Conservation (phyloP, 2,888 invertebrate species). For the Agrilus mali region DNA sequence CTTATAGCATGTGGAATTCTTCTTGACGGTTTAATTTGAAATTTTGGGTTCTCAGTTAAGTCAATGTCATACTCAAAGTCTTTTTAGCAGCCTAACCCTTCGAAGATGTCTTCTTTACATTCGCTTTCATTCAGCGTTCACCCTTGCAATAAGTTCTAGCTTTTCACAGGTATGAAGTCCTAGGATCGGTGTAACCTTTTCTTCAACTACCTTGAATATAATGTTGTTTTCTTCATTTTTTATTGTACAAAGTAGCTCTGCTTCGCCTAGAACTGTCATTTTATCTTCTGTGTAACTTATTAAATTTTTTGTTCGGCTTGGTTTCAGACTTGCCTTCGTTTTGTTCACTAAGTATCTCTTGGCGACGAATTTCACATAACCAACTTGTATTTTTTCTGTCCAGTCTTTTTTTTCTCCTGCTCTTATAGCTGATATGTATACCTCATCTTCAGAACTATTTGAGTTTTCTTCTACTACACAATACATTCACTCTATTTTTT, state of each 20-base stretch:
- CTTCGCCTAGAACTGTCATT: constrained; percentile 1
- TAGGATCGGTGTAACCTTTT: constrained; percentile 1
- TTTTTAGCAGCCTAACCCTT: not conserved
- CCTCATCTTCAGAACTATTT: constrained; percentile 1
- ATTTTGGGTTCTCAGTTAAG: constrained; percentile 6
- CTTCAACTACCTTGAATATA: constrained; percentile 2
- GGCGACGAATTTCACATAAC: not conserved
- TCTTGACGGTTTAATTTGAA: constrained; percentile 3
- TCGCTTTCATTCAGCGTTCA: not conserved
- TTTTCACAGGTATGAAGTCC: constrained; percentile 1
- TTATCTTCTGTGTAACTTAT: constrained; percentile 3
- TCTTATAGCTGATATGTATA: not conserved
- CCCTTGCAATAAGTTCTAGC: not conserved
- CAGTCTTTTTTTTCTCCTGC: not conserved
- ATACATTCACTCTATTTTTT: not conserved
- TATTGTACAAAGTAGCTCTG: not conserved
- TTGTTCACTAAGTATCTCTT: not conserved
- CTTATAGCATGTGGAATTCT: constrained; percentile 9
- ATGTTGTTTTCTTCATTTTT: not conserved
- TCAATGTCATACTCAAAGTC: constrained; percentile 6
- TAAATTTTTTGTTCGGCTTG: not conserved
- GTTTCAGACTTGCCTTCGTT: not conserved
- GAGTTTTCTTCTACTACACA: not conserved
- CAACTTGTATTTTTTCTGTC: constrained; percentile 1
- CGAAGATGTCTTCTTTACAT: not conserved